Evolutionary conservation across 2,888 invertebrate genomes (phyloP).

Genomic region (Tipula vernalis): DNA sequence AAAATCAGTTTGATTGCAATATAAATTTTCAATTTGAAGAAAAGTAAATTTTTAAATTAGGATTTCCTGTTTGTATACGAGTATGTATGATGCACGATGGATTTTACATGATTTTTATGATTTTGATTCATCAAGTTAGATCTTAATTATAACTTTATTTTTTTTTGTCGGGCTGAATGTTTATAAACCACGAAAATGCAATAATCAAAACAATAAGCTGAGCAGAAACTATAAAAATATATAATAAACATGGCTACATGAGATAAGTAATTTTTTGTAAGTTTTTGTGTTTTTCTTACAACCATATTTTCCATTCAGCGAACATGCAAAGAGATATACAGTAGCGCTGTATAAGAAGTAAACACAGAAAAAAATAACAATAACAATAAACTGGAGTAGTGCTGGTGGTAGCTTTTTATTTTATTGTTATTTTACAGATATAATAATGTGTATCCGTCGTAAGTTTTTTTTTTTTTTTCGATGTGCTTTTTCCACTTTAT

Average conservation of each 20-base stretch:
- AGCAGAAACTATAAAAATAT: not conserved
- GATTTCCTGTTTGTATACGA: not conserved
- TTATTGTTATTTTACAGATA: not conserved
- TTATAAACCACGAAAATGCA: not conserved
- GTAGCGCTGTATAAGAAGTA: not conserved
- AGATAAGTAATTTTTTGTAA: not conserved
- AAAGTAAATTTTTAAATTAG: too few species aligned
- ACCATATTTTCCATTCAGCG: not conserved
- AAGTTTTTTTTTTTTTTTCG: not conserved
- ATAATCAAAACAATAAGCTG: not conserved
- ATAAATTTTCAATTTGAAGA: too few species aligned
- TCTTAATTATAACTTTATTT: too few species aligned
- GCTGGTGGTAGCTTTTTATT: slow-evolving; percentile 4
- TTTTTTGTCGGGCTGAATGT: not conserved
- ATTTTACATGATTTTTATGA: too few species aligned
- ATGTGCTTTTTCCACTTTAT: not conserved
- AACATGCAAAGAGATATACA: not conserved
- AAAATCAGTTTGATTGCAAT: too few species aligned
- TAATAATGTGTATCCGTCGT: not conserved
- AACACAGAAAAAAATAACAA: not conserved
- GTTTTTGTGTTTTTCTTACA: not conserved
- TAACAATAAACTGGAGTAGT: not conserved
- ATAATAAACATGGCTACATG: not conserved
- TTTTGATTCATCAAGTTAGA: too few species aligned
- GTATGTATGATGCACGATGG: not conserved